Conservation (phyloP, 2,797 vertebrate species). For the Sebastes baramenuke region DNA sequence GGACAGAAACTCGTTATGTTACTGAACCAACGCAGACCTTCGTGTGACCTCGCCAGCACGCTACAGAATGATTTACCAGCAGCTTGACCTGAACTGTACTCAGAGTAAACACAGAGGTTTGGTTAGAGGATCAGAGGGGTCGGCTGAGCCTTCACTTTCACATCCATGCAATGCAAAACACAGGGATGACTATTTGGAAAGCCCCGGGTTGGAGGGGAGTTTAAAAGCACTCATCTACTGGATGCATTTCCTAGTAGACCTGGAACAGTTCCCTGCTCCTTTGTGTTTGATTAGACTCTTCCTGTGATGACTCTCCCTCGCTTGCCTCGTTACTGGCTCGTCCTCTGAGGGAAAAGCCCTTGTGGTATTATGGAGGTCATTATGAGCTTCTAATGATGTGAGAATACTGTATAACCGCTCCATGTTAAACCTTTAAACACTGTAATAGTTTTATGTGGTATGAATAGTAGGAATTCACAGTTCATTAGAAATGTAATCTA, state of each 20-base stretch:
- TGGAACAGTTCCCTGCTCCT: constrained; percentile 11
- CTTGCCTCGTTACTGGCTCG: constrained; percentile 23
- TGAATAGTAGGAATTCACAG: not conserved
- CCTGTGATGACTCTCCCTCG: constrained; percentile 24
- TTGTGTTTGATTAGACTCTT: constrained; percentile 60
- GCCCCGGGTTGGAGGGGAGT: not conserved
- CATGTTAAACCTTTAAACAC: not conserved
- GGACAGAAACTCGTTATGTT: not conserved
- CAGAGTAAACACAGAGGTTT: constrained; percentile 11
- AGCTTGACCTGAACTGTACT: not conserved
- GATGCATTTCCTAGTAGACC: not conserved
- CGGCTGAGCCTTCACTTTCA: not conserved
- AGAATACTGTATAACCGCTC: not conserved
- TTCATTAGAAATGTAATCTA: not conserved
- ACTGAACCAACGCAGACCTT: constrained; percentile 8
- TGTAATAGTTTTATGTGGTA: not conserved
- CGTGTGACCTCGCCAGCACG: constrained; percentile 19
- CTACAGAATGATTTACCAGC: constrained; percentile 61
- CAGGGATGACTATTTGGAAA: not conserved
- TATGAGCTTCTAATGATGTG: not conserved
- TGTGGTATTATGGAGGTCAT: not conserved
- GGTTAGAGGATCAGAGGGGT: not conserved
- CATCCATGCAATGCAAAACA: not conserved
- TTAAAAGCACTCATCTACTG: not conserved
- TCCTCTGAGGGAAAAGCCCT: constrained; percentile 35